Evolutionary conservation across 2,888 invertebrate genomes (phyloP), one percentile per base, ranked within the genome.

Genomic region (Tridacna gigas): DNA sequence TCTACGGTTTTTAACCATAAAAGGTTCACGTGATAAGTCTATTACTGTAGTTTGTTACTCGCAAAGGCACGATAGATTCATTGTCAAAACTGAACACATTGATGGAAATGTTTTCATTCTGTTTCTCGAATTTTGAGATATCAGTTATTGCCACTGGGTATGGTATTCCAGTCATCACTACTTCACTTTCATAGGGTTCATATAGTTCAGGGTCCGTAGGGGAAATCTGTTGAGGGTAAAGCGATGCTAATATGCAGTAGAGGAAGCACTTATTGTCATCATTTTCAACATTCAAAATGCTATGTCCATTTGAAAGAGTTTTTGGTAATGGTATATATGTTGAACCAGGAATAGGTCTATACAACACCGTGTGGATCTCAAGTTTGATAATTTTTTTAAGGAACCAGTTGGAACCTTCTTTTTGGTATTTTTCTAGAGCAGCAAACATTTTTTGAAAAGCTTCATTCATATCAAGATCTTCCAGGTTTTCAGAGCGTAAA

Each of bases 11-110:
- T 82, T 74, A 86, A 74, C 71, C 69, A 84, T n/a, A 88, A 48
- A 65, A 86, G 80, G 74, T 86, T 73, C 5, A 88, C 74, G 56
- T 88, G 84, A 74, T 81, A 13, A 66, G 51, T 18, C 78, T 61
- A 47, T 61, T 45, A 25, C 22, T 37, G 12, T 78, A 61, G 25
- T 80, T 63, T 4, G 84, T 82, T n/a, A 86, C 80, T 63, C 66
- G 71, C 25, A 86, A n/a, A n/a, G 84, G 88, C 28, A 80, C 73
- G 7, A 86, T 82, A 15, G 28, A 20, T 15, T 78, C 73, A 45
- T 79, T 78, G 51, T 88, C 88, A 65, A 26, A 84, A 51, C 73
- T 71, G 79, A 86, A 88, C 0, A 88, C 88, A 28, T 88, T 88
- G 28, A 79, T 63, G n/a, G 77, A 81, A 4, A 85, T 80, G 48